Conservation (phyloP, 2,797 vertebrate genomes). For the Gymnoscopelus microlampas region DNA sequence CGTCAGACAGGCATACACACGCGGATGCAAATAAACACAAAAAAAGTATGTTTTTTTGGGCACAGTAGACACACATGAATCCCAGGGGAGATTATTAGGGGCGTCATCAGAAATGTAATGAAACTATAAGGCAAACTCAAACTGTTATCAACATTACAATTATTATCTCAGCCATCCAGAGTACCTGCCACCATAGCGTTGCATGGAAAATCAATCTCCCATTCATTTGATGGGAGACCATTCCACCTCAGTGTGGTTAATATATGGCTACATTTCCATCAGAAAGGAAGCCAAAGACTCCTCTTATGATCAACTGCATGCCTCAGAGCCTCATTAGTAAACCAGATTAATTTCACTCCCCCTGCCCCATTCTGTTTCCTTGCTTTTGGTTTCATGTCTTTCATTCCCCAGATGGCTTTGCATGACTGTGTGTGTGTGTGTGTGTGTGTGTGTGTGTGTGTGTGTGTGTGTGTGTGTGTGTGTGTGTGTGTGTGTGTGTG, state of each 20-base stretch:
- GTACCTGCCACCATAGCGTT: no score
- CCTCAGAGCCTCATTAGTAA: constrained; percentile 77
- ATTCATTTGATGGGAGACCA: constrained; percentile 3
- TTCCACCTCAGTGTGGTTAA: constrained; percentile 26
- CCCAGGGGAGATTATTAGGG: no score
- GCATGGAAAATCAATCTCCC: neutral
- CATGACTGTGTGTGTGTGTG: constrained; percentile 8
- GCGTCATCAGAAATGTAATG: no score
- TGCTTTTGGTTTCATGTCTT: constrained; percentile 46
- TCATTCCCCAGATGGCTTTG: constrained; percentile 42
- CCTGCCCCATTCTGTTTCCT: constrained; percentile 3
- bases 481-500: neutral
- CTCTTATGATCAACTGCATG: constrained; percentile 67
- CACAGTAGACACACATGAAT: neutral
- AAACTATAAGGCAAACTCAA: no score
- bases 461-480: neutral
- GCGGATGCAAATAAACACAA: neutral
- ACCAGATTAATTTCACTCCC: constrained; percentile 60
- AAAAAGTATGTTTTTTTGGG: neutral
- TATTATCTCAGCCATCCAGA: no score
- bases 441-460: constrained; percentile 4
- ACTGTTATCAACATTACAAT: no score
- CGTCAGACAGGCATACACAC: neutral
- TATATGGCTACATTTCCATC: constrained; percentile 67
- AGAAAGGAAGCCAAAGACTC: constrained; percentile 63